Base-by-base conservation (phyloP, 2,888 invertebrate species). In the Clostera curtula region DNA sequence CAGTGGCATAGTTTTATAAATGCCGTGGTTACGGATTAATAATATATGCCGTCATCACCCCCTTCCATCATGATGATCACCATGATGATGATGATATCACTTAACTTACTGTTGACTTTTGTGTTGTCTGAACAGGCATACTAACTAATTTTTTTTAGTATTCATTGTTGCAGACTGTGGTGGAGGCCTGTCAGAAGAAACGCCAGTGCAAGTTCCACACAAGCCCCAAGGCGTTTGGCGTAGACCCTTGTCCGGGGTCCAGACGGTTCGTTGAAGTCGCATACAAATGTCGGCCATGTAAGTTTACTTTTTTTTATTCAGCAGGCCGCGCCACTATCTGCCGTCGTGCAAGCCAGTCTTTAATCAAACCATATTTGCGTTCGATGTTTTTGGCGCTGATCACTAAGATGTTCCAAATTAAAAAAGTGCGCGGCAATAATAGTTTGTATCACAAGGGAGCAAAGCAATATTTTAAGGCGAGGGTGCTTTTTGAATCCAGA, bases 221-320 rank as follows among this genome's bases (percentile, higher is more conserved):
- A 27, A 92, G 91, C 56, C 91, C 95, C n/a, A 90, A 91, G 64
- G 92, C 93, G 24, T 93, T 95, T 61, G 93, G 93, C 12, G 90
- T 90, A 21, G 97, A 98, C 83, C 96, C 97, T 0, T 98, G 97
- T 67, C 96, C 96, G 6, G 92, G 92, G 11, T 90, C 93, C 34
- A 87, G 93, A 43, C 96, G 97, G 77, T 97, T 95, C 85, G 93
- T 97, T 46, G 96, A 97, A 85, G 95, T 97, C 43, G 95, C 95
- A 52, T 98, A 96, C 85, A 97, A 97, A 83, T 98, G 98, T 86
- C 89, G 95, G 76, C 98, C 98, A 63, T 94, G 97, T 97, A 86
- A 94, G 93, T 92, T 42, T 7, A 20, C 4, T 3, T 19, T 19
- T 4, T 10, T 5, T 12, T 2, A 17, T 18, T 9, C 4, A 3